Evolutionary conservation across 2,113 vertebrate genomes (phyloP), one percentile per base, ranked within the genome.

Genomic region (Argyrosomus japonicus): DNA sequence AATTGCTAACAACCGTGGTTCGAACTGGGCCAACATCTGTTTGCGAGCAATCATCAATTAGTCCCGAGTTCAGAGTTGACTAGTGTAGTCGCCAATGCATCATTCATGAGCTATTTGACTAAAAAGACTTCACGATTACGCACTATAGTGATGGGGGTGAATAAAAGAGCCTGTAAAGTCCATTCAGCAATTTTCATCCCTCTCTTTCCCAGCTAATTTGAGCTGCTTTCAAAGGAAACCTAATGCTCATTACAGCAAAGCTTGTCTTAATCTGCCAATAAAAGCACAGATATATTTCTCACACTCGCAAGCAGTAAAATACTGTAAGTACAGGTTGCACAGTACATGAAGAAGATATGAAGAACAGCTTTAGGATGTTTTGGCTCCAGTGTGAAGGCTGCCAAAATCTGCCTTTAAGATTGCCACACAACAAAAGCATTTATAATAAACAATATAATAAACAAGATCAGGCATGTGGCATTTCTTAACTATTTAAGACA

Each of bases 1-100:
- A 94, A 95, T 93, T 93, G 88, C 91, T 91, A 92, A 92, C 88
- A 86, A 93, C 91, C 77, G 56, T 81, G 87, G 78, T 89, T 93
- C 72, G 43, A 83, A 82, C 71, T 67, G 87, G 89, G 89, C 91
- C 85, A 87, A 95, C 92, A 94, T 95, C 93, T 95, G 94, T 89
- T 93, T 88, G 87, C 56, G 61, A 81, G 89, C 90, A 92, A 90
- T 92, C 85, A 87, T 91, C 89, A 92, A 91, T 94, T 95, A 94
- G 92, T 92, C 87, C 79, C 1, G 27, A 84, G 93, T 93, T 93
- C 89, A 94, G 87, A 92, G 91, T 90, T 91, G 90, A 95, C 89
- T 87, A 56, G 87, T 47, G 78, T 67, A 77, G 85, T 84, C 81
- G 75, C 83, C 86, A 77, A 94, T 93, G 87, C 91, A 93, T 94